These are phyloP conservation scores for Liolophura sinensis DNA, from an alignment of 1,140 invertebrate species.

Conservation along the genomic window DNA sequence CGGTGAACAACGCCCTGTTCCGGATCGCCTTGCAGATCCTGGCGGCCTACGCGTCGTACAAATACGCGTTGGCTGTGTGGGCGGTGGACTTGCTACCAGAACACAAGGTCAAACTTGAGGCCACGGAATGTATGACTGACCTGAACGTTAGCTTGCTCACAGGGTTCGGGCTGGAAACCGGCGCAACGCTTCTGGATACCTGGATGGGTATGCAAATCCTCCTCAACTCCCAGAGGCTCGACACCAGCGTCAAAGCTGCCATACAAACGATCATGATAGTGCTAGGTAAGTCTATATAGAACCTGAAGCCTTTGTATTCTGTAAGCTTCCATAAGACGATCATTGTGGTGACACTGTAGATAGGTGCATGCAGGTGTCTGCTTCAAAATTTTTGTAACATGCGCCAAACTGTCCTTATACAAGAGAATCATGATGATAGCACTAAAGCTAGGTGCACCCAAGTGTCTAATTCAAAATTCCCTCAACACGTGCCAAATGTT, in stretches of 20 bases:
- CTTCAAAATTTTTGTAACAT: no score
- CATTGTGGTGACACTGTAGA: no score
- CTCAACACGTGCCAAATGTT: no score
- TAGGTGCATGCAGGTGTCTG: no score
- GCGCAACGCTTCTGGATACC: conserved; percentile 42
- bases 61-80: conserved; percentile 44
- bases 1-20: conserved; percentile 18
- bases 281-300: conserved; percentile 31
- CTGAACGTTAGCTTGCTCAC: conserved; percentile 35
- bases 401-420: no score
- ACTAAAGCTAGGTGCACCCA: no score
- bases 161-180: conserved; percentile 41
- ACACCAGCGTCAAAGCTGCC: conserved; percentile 42
- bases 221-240: conserved; percentile 25
- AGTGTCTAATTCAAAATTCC: no score
- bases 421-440: no score
- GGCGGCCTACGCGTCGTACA: conserved; percentile 45
- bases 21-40: conserved; percentile 37
- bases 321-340: no score
- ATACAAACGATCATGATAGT: conserved; percentile 48
- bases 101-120: conserved; percentile 39
- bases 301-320: no score
- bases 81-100: conserved; percentile 46
- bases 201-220: conserved; percentile 46
- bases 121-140: conserved; percentile 40